Base-by-base conservation (phyloP, 1,140 invertebrate species). In the Orussus abietinus region DNA sequence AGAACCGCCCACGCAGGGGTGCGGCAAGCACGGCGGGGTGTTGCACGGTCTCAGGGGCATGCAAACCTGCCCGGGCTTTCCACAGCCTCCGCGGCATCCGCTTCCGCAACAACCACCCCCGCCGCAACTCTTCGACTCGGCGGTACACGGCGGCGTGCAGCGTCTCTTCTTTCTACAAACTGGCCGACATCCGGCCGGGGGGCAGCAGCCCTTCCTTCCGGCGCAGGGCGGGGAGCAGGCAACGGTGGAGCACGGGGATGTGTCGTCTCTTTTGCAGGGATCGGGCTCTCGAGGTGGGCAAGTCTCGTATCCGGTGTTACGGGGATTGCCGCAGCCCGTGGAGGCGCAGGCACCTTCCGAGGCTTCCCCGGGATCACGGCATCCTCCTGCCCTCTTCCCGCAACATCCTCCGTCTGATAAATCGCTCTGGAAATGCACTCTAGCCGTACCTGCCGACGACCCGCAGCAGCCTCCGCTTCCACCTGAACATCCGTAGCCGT, bases 81-180 rank as follows among this genome's bases (percentile, higher is more conserved):
- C 62, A 37, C 63, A 66, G 44, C 61, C 54, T 38, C 58, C 59
- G 12, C 53, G 51, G 42, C 60, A 63, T 45, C 62, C 60, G 22
- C 42, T 19, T 7, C 55, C 55, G 34, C 62, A 66, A 38, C 44
- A 62, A 48, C 60, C 57, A 38, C 58, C 53, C n/a, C 49, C 43
- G 5, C 53, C 51, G 30, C 62, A 67, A 19, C 43, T 32, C 39
- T 38, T 45, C 19, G 26, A 4, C 4, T 52, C 46, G 9, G 34
- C 38, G 6, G 28, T 49, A 37, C 56, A 64, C 6, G 42, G 20
- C n/a, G 47, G 37, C 44, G 38, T 48, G 36, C 43, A 61, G 11
- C 50, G 39, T 7, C 21, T 36, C 19, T 33, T 19, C 43, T 56
- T 59, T 21, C 34, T 42, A 25, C 45, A 57, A 40, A 53, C 31